These are phyloP conservation scores for Sorex maritimensis DNA, from an alignment of 2,797 vertebrate species.

Conservation along the genomic window DNA sequence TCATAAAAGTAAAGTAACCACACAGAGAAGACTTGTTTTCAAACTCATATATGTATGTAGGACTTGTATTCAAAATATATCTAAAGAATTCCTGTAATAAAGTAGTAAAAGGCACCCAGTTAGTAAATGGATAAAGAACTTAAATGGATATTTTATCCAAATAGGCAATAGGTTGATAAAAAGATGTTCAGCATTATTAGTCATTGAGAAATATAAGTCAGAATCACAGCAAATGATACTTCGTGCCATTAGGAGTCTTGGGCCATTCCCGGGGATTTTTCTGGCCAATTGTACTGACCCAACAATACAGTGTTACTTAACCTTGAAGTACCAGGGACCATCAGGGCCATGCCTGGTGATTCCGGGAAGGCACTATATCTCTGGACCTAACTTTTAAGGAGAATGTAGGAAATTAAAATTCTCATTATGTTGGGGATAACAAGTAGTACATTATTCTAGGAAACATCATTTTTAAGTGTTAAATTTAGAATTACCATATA, in stretches of 20 bases:
- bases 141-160: not conserved
- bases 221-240: not conserved
- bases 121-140: not conserved
- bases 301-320: no score
- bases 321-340: no score
- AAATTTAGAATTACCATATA: not conserved
- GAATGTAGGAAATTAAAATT: not conserved
- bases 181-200: not conserved
- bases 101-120: conserved; percentile 8
- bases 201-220: not conserved
- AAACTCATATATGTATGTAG: not conserved
- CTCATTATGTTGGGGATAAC: not conserved
- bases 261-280: no score
- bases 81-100: not conserved
- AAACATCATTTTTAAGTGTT: not conserved
- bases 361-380: no score
- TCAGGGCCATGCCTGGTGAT: no score
- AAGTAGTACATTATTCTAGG: not conserved
- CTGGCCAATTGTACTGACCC: no score
- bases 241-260: no score
- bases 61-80: not conserved
- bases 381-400: not conserved
- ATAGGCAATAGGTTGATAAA: not conserved
- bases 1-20: not conserved
- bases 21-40: not conserved